Percentiles rank a stretch among this genome's conserved stretches.
Conservation (phyloP, 2,888 invertebrate genomes). For the Phaedon cochleariae region DNA sequence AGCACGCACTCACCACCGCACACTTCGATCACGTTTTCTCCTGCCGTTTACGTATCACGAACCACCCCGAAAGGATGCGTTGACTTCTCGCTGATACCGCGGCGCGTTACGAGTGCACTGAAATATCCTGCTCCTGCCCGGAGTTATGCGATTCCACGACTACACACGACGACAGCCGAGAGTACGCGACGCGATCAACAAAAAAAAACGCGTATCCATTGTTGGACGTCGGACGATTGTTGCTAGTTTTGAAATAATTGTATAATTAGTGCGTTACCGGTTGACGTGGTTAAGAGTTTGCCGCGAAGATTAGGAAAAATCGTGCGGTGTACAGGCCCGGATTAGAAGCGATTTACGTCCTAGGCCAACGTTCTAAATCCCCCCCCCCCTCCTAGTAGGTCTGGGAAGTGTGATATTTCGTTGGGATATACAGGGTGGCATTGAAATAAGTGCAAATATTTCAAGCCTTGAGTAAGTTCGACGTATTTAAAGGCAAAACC, state of each 20-base stretch:
- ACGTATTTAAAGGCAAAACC: no score
- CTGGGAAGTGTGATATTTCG: no score
- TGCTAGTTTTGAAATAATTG: conserved; percentile 27
- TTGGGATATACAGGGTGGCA: no score
- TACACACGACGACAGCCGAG: conserved; percentile 33
- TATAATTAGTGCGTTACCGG: conserved; percentile 19
- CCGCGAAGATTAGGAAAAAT: not conserved
- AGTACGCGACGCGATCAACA: conserved; percentile 24
- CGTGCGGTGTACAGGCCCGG: not conserved
- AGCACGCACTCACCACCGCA: conserved; percentile 44
- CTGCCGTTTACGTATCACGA: no score
- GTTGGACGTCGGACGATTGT: conserved; percentile 16
- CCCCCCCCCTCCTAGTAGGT: no score
- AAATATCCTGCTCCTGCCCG: conserved; percentile 53
- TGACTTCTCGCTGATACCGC: conserved; percentile 51
- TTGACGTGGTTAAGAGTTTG: not conserved
- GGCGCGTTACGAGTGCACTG: conserved; percentile 52
- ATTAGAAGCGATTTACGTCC: no score
- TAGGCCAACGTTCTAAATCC: no score
- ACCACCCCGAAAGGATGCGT: no score
- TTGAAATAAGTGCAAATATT: no score
- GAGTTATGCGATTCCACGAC: conserved; percentile 47
- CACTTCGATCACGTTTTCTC: no score
- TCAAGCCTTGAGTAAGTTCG: no score
- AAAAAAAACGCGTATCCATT: conserved; percentile 11